Evolutionary conservation across 2,797 vertebrate genomes (phyloP).

Genomic region (Hoplostethus atlanticus): DNA sequence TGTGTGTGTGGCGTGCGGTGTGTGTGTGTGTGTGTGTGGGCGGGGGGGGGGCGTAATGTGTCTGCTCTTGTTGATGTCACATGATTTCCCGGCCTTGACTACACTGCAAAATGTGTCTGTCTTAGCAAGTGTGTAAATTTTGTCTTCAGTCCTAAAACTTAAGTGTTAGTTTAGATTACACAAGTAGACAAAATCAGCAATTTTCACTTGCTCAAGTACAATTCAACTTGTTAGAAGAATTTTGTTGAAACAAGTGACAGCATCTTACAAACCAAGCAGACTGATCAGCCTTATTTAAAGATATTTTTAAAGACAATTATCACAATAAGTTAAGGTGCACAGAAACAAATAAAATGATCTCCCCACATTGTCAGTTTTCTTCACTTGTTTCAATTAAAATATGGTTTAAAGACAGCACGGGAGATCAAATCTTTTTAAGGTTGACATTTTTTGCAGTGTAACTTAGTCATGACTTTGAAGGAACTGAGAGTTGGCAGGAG

Average conservation of each 20-base stretch:
- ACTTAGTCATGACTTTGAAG: constrained; percentile 69
- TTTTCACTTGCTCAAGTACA: constrained; percentile 15
- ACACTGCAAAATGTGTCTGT: constrained; percentile 66
- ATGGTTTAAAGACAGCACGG: constrained; percentile 5
- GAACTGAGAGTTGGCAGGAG: constrained; percentile 65
- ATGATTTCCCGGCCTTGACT: constrained; percentile 73
- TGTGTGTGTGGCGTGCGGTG: constrained; percentile 34
- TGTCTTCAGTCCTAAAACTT: neutral
- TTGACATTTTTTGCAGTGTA: constrained; percentile 55
- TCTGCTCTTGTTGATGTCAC: constrained; percentile 81
- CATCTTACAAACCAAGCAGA: neutral
- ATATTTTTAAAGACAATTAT: neutral
- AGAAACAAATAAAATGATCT: neutral
- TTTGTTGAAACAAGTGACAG: neutral
- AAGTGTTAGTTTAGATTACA: constrained; percentile 4
- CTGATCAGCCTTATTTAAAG: neutral
- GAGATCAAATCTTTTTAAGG: constrained; percentile 18
- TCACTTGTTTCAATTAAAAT: constrained; percentile 10
- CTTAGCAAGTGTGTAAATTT: constrained; percentile 17
- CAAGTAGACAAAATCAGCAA: constrained; percentile 36
- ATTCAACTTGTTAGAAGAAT: constrained; percentile 4
- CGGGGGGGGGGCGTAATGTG: constrained; percentile 47
- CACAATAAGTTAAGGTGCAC: neutral
- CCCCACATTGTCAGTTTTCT: neutral
- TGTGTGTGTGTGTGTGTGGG: constrained; percentile 64